Conservation (phyloP, 1,140 invertebrate species). For the Drosophila littoralis region DNA sequence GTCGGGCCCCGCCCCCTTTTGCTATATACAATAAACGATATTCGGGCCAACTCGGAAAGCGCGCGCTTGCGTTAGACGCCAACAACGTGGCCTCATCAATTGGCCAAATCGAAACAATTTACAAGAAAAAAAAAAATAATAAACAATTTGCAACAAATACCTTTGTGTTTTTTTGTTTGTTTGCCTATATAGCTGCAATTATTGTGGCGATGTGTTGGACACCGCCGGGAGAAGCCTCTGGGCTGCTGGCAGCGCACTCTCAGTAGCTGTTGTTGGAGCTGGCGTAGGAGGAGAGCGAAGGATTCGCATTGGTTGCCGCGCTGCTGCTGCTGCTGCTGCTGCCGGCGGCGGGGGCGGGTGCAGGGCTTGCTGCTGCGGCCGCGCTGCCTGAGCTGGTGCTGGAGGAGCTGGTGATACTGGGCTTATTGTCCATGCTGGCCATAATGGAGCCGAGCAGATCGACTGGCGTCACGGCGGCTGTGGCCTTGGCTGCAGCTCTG, state of each 20-base stretch:
- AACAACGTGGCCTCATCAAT: constrained; percentile 5
- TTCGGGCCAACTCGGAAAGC: constrained; percentile 23
- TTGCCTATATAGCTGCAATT: constrained; percentile 22
- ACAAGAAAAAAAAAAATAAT: constrained; percentile 18
- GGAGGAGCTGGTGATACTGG: constrained; percentile 29
- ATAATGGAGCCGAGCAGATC: constrained; percentile 83
- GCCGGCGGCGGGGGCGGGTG: constrained; percentile 1
- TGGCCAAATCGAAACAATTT: constrained; percentile 41
- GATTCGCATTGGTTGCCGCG: constrained; percentile 52
- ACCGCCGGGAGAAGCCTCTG: constrained; percentile 53
- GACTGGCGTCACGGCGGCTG: constrained; percentile 40
- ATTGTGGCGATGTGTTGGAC: constrained; percentile 4
- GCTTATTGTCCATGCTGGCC: constrained; percentile 83
- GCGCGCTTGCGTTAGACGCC: constrained; percentile 35
- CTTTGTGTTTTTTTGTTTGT: background rate
- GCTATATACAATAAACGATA: constrained; percentile 61
- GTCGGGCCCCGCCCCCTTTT: constrained; percentile 26
- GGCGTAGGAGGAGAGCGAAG: constrained; percentile 59
- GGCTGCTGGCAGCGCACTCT: constrained; percentile 23
- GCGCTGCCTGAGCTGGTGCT: constrained; percentile 7
- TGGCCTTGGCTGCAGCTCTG: constrained; percentile 33
- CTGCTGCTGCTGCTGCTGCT: constrained; percentile 24
- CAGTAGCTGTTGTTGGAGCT: constrained; percentile 64
- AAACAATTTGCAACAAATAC: constrained; percentile 45
- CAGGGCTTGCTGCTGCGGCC: constrained; percentile 7